phyloP scores from a whole-genome alignment of 1,140 invertebrate genomes.

The Uloborus diversus region DNA sequence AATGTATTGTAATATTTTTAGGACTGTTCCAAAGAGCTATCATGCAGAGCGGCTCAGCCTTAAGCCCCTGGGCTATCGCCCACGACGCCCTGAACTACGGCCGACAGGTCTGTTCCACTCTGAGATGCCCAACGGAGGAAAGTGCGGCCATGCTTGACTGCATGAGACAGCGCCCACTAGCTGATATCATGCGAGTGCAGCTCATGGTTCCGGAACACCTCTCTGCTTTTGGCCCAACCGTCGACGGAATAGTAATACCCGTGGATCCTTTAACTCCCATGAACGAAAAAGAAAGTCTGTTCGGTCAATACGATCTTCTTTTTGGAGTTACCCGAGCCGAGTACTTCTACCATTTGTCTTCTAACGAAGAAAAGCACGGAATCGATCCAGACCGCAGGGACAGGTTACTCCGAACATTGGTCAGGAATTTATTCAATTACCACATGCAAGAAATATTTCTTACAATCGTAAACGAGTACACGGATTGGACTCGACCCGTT shows the following conservation, averaged over 20 bases:
- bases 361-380: conserved; percentile 89
- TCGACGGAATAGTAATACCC: conserved; percentile 74
- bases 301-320: conserved; percentile 92
- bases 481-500: conserved; percentile 86
- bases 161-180: conserved; percentile 77
- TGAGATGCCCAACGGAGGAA: conserved; percentile 77
- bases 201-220: conserved; percentile 83
- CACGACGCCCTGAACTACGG: conserved; percentile 77
- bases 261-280: conserved; percentile 64
- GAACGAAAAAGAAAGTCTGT: conserved; percentile 64
- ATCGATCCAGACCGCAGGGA: conserved; percentile 89
- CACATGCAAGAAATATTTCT: conserved; percentile 73
- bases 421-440: conserved; percentile 71
- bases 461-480: conserved; percentile 91
- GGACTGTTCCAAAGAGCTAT: conserved; percentile 64
- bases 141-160: conserved; percentile 81
- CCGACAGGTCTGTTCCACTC: conserved; percentile 81
- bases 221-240: conserved; percentile 86
- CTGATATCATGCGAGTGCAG: conserved; percentile 69
- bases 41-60: conserved; percentile 64
- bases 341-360: conserved; percentile 74
- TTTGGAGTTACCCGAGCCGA: conserved; percentile 80
- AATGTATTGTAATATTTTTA: too few relatives aligned
- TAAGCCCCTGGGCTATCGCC: conserved; percentile 65
- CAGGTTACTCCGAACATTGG: conserved; percentile 89